Evolutionary conservation across 2,888 invertebrate genomes (phyloP).

Genomic region (Tipula vernalis): DNA sequence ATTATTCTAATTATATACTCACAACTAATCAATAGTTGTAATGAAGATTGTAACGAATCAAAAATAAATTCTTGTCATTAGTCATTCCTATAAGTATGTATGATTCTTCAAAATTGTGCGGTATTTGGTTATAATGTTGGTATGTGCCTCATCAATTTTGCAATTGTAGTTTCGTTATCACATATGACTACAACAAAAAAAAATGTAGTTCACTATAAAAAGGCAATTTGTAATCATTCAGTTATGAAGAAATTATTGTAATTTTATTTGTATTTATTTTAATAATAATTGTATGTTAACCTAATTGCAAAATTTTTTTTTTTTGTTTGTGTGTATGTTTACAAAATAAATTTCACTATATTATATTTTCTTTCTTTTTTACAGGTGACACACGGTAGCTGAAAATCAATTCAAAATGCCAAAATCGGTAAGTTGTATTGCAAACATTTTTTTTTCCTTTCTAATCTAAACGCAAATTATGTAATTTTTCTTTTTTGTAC

Average conservation of each 20-base stretch:
- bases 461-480: neutral
- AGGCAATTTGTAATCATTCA: neutral
- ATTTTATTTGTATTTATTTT: neutral
- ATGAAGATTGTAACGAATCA: neutral
- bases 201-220: neutral
- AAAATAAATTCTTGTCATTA: neutral
- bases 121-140: neutral
- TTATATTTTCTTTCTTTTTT: neutral
- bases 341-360: neutral
- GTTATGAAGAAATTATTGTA: slow-evolving; percentile 4
- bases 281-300: neutral
- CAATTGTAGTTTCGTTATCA: neutral
- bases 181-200: neutral
- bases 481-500: neutral
- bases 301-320: neutral
- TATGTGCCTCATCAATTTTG: neutral
- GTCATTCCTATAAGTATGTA: neutral
- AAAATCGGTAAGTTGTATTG: slow-evolving; percentile 6
- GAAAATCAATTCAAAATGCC: slow-evolving; percentile 4
- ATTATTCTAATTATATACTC: neutral
- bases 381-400: neutral
- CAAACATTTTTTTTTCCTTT: neutral
- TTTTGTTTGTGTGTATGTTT: neutral
- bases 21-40: neutral
- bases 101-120: neutral